phyloP scores from a whole-genome alignment of 2,888 invertebrate genomes.

The Tipula lateralis region DNA sequence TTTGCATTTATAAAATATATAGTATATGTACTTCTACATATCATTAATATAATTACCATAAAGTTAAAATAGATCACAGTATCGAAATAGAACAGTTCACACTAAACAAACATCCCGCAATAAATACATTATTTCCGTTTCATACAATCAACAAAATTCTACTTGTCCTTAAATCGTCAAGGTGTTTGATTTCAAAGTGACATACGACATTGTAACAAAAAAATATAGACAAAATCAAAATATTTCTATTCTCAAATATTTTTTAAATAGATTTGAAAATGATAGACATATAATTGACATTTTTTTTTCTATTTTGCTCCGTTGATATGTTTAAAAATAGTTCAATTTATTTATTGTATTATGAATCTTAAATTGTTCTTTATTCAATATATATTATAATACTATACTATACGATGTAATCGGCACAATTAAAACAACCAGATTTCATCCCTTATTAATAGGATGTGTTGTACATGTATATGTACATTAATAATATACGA shows the following conservation, averaged over 20 bases:
- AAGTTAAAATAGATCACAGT: background rate
- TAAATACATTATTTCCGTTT: slow-evolving; percentile 15
- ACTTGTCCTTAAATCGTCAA: background rate
- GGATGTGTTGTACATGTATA: background rate
- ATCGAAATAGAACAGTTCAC: background rate
- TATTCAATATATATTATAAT: too few relatives aligned
- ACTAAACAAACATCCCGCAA: background rate
- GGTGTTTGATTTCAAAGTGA: slow-evolving; percentile 11
- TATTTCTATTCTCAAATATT: background rate
- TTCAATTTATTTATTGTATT: background rate
- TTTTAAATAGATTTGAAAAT: background rate
- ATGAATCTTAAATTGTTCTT: too few relatives aligned
- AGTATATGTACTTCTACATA: too few relatives aligned
- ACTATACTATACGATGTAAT: too few relatives aligned
- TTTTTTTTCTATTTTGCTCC: background rate
- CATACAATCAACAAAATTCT: background rate
- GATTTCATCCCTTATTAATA: too few relatives aligned
- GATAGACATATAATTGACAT: background rate
- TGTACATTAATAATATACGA: background rate
- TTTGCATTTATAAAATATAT: too few relatives aligned
- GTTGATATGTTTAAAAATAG: background rate
- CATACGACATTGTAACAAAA: background rate
- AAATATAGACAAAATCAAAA: background rate
- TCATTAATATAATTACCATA: background rate
- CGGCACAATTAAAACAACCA: too few relatives aligned